Evolutionary conservation across 1,140 invertebrate species (phyloP).

Genomic region (Pemphigus obesinymphae): DNA sequence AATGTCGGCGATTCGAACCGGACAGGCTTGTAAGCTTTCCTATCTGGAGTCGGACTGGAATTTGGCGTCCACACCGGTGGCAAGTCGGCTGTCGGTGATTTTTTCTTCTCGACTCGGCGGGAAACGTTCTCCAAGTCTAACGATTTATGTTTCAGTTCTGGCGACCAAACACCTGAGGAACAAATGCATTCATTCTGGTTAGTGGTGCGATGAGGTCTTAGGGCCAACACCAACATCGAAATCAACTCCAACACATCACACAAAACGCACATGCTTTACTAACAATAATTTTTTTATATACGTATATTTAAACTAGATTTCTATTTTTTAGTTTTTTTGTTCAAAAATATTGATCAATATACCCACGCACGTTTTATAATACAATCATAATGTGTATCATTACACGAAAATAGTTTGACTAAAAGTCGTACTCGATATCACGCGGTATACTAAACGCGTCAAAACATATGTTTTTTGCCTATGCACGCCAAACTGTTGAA

Average conservation of each 20-base stretch:
- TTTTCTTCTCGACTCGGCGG: slow-evolving; percentile 34
- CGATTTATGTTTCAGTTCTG: slow-evolving; percentile 47
- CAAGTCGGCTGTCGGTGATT: not conserved
- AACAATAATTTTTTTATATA: too few species aligned
- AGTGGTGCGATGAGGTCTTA: not conserved
- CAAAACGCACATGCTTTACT: slow-evolving; percentile 16
- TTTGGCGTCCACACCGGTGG: slow-evolving; percentile 70
- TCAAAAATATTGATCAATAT: too few species aligned
- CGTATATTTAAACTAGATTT: too few species aligned
- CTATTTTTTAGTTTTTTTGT: too few species aligned
- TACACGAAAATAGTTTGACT: too few species aligned
- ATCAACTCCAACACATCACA: slow-evolving; percentile 19
- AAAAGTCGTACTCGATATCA: too few species aligned
- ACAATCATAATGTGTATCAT: too few species aligned
- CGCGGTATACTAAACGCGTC: too few species aligned
- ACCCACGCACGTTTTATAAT: too few species aligned
- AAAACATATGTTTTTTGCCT: too few species aligned
- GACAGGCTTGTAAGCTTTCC: slow-evolving; percentile 66
- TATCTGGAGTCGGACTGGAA: slow-evolving; percentile 61
- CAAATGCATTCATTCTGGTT: slow-evolving; percentile 16
- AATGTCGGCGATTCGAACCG: slow-evolving; percentile 68
- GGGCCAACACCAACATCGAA: not conserved
- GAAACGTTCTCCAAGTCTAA: slow-evolving; percentile 45
- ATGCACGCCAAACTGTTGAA: too few species aligned
- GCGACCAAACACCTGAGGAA: slow-evolving; percentile 54